Conservation (phyloP, 2,888 invertebrate species). For the Cinara cedri region DNA sequence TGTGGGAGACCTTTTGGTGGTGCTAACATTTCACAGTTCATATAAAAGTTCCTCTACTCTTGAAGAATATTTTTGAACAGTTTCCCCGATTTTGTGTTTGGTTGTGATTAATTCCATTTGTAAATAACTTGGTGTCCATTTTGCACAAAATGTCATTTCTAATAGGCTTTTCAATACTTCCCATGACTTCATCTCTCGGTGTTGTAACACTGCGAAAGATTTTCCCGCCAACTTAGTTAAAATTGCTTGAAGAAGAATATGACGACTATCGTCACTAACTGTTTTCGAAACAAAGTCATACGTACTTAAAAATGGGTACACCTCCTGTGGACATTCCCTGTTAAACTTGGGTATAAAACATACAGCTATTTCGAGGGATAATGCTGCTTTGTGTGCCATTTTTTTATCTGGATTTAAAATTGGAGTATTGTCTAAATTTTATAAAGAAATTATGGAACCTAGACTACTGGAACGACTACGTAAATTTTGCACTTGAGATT, state of each 20-base stretch:
- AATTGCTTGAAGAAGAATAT: not conserved
- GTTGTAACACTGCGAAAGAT: not conserved
- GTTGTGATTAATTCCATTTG: not conserved
- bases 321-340: not conserved
- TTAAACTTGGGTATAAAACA: not conserved
- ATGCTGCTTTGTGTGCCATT: too few relatives aligned
- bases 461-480: too few relatives aligned
- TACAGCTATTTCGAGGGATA: conserved; percentile 10
- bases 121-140: not conserved
- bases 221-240: not conserved
- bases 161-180: not conserved
- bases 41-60: not conserved
- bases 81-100: not conserved
- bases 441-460: too few relatives aligned
- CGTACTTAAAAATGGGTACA: not conserved
- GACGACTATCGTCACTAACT: not conserved
- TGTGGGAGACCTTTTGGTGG: not conserved
- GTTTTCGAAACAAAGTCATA: not conserved
- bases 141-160: not conserved
- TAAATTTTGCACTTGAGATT: too few relatives aligned
- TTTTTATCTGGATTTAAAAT: too few relatives aligned
- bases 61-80: not conserved
- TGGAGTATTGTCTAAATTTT: too few relatives aligned
- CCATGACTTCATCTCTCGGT: not conserved
- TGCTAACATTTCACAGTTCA: not conserved